Evolutionary conservation across 1,140 invertebrate genomes (phyloP), one percentile per base, ranked within the genome.

Genomic region (Drepana arcuata): DNA sequence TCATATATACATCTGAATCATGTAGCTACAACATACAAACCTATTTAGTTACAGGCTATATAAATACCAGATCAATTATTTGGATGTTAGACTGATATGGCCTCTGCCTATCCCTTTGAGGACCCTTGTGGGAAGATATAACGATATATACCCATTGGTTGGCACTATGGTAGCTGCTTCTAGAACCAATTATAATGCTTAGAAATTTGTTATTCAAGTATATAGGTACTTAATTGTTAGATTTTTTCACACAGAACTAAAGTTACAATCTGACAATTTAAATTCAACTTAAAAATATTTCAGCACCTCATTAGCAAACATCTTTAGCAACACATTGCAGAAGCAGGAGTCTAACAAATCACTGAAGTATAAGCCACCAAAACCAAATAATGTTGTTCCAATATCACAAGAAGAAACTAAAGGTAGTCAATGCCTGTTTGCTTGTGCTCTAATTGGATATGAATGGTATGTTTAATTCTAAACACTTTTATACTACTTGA

Each of bases 261-360:
- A 29, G 18, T 28, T 35, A 16, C 2, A 21, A 30, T 5, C n/a
- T 16, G 3, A 27, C 15, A 14, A 29, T 30, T 47, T 34, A 36
- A 11, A 40, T 15, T 25, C 10, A 41, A 24, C 38, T 31, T 35
- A 31, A 33, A 41, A 51, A 12, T 26, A 13, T 52, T 59, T 27
- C 30, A 77, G 75, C 30, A 75, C 75, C 14, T 63, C 72, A 7
- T 43, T 80, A 32, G 61, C 75, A 21, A 70, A 55, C 39, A 70
- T 80, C 40, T 80, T 80, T 48, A 59, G 45, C 24, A 62, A 46
- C 13, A 42, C 16, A 42, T 59, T 34, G 40, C 57, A n/a, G 35
- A 39, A 25, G 37, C 44, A 34, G 57, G 49, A 18, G 9, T 21
- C 18, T 5, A 73, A 64, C 39, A 34, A 58, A n/a, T 49, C 72